Evolutionary conservation across 2,888 invertebrate genomes (phyloP).

Genomic region (Nymphalis c-album): DNA sequence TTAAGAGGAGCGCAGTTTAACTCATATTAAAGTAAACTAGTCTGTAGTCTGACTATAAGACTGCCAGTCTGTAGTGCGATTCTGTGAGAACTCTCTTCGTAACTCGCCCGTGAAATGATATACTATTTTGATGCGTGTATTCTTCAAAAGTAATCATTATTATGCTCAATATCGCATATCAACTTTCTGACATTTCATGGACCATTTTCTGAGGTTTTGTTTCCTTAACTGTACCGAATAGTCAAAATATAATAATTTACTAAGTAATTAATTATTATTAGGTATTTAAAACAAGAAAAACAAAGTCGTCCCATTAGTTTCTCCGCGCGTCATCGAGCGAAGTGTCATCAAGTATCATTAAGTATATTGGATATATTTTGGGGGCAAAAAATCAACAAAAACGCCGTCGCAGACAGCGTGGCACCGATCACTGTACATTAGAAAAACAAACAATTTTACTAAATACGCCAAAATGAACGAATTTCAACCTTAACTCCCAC

Average conservation of each 20-base stretch:
- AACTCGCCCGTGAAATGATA: too few relatives aligned
- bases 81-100: too few relatives aligned
- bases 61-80: too few relatives aligned
- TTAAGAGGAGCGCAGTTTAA: too few relatives aligned
- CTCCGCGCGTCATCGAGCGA: constrained; percentile 15
- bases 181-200: too few relatives aligned
- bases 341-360: constrained; percentile 59
- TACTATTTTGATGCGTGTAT: too few relatives aligned
- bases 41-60: too few relatives aligned
- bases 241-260: background rate
- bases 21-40: too few relatives aligned
- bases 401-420: constrained; percentile 66
- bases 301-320: constrained; percentile 21
- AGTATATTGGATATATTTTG: constrained; percentile 49
- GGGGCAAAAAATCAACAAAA: constrained; percentile 49
- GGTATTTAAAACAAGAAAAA: constrained; percentile 15
- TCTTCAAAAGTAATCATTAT: too few relatives aligned
- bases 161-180: too few relatives aligned
- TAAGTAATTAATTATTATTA: constrained; percentile 15
- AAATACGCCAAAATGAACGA: constrained; percentile 15
- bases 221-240: too few relatives aligned
- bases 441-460: constrained; percentile 42
- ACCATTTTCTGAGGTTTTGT: too few relatives aligned
- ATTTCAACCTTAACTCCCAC: constrained; percentile 28
- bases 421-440: constrained; percentile 59